Evolutionary conservation across 1,140 invertebrate species (phyloP), one percentile per base, ranked within the genome.

Genomic region (Drosophila novamexicana): DNA sequence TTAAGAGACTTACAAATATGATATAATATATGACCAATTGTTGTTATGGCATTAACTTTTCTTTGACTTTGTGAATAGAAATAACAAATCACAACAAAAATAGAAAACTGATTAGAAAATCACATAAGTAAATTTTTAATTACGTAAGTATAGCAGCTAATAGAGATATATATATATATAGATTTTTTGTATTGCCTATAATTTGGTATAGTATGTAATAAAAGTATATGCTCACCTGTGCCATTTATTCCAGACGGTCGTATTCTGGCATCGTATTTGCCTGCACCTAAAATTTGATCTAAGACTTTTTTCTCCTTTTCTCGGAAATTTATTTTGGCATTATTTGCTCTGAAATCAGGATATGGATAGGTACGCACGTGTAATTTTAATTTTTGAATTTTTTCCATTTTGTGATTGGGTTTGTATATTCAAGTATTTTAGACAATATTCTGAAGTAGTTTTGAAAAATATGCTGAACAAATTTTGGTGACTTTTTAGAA

Each of bases 261-360:
- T 91, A 98, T 98, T 81, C 97, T 94, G 71, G 97, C 97, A 94
- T 98, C 97, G 95, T 98, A 98, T 75, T 96, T 95, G 75, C 96
- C 96, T 68, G 96, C 96, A 75, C 97, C 97, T 79, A 98, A 94
- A 93, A 98, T 98, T 93, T 96, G 95, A 93, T 98, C 97, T 93
- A 98, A 93, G 82, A 98, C 97, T 93, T 97, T 95, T 93, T 98
- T 98, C 94, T 98, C 97, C 93, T 97, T 98, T 94, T 97, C 97
- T 79, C 97, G 95, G 93, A 96, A 98, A 94, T 97, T 98, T 92
- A 96, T 95, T 93, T 96, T 96, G 80, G 93, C 93, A 92, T 94
- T 94, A 91, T 94, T 94, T 93, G 94, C 94, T 93, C 94, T 95
- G 92, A 91, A 83, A 90, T 89, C 84, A 90, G 91, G 90, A 91